Conservation (phyloP, 92 coral and sea anemone genomes). For the Nematostella vectensis region DNA sequence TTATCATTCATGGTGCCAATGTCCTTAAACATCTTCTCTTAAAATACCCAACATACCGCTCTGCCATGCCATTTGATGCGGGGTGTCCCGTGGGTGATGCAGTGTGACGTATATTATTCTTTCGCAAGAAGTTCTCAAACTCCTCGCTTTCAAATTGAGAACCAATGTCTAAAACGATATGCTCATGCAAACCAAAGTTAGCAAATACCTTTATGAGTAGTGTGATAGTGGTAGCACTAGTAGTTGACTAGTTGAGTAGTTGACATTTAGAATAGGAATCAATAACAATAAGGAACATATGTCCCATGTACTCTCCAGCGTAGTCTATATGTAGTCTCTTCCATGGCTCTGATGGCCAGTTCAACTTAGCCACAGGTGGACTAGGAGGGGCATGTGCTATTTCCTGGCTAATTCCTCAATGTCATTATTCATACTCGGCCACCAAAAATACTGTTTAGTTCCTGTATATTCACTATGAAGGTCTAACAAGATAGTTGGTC, state of each 20-base stretch:
- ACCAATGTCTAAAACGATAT: constrained; percentile 22
- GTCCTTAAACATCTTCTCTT: constrained; percentile 9
- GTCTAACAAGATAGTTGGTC: constrained; percentile 30
- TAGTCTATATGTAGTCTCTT: constrained; percentile 22
- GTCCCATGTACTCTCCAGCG: constrained; percentile 25
- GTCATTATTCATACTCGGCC: constrained; percentile 30
- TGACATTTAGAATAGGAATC: constrained; percentile 32
- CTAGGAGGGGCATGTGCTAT: constrained; percentile 9
- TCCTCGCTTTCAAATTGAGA: constrained; percentile 15
- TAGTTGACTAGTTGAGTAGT: constrained; percentile 15
- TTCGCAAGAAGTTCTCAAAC: constrained; percentile 5
- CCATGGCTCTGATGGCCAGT: constrained; percentile 22
- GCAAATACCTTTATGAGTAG: constrained; percentile 10
- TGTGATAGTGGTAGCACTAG: constrained; percentile 15
- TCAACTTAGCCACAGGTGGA: constrained; percentile 24
- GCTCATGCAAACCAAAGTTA: constrained; percentile 19
- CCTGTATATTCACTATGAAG: constrained; percentile 48
- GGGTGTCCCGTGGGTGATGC: constrained; percentile 29
- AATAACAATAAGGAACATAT: constrained; percentile 20
- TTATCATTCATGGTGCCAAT: constrained; percentile 20
- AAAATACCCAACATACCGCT: constrained; percentile 31
- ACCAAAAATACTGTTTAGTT: constrained; percentile 22
- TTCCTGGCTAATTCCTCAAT: constrained; percentile 21
- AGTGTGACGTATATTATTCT: constrained; percentile 22
- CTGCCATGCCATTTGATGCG: constrained; percentile 37